Percentiles rank a stretch among this genome's conserved stretches.
These are phyloP conservation scores for Trichoplusia ni DNA, from an alignment of 1,140 invertebrate species.

Conservation along the genomic window DNA sequence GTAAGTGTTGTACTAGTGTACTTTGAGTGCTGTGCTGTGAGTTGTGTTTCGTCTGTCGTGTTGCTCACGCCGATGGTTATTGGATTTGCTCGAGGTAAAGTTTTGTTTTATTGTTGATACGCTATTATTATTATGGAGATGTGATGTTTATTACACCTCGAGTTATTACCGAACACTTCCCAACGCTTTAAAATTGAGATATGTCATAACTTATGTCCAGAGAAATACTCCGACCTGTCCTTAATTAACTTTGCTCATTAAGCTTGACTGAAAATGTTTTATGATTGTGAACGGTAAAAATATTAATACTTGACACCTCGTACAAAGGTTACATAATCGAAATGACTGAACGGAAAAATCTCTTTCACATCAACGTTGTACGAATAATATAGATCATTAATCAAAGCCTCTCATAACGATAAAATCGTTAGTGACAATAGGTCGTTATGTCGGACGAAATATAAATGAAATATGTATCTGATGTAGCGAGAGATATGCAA, in stretches of 20 bases:
- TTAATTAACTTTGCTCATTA: no score
- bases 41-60: constrained; percentile 32
- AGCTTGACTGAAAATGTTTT: no score
- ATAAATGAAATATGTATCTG: constrained; percentile 6
- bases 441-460: constrained; percentile 25
- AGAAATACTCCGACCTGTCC: no score
- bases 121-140: constrained; percentile 4
- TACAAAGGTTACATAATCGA: not conserved
- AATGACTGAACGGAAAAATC: constrained; percentile 29
- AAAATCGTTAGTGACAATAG: constrained; percentile 43
- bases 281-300: no score
- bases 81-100: constrained; percentile 47
- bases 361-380: constrained; percentile 13
- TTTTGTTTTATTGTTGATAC: constrained; percentile 28
- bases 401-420: constrained; percentile 34
- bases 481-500: not conserved
- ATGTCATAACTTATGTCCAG: no score
- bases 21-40: constrained; percentile 36
- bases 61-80: constrained; percentile 32
- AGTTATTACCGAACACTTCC: no score
- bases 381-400: constrained; percentile 35
- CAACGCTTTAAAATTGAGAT: no score
- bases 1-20: constrained; percentile 4
- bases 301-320: no score
- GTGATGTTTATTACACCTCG: not conserved